Conservation (phyloP, 2,113 vertebrate species). For the Myrmophylax atrothorax region DNA sequence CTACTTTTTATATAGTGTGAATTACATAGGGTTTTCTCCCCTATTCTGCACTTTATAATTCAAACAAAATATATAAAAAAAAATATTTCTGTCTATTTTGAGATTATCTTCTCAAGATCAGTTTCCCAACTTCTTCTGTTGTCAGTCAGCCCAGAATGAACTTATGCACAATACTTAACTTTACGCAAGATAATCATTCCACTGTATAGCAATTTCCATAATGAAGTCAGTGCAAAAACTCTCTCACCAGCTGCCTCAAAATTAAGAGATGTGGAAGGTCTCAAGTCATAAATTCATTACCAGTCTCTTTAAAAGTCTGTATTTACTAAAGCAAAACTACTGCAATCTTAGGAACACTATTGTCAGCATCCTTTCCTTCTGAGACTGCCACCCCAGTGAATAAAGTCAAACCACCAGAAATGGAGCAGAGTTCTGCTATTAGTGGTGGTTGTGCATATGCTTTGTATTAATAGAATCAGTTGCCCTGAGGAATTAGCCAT, state of each 20-base stretch:
- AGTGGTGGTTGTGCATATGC: not conserved
- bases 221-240: slow-evolving; percentile 30
- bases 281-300: slow-evolving; percentile 20
- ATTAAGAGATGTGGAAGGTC: not conserved
- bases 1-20: not conserved
- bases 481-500: slow-evolving; percentile 30
- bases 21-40: not conserved
- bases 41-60: not conserved
- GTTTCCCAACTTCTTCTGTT: not conserved
- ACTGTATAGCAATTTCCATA: slow-evolving; percentile 35
- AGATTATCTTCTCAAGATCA: slow-evolving; percentile 17
- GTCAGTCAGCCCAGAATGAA: not conserved
- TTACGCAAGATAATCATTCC: slow-evolving; percentile 20
- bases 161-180: not conserved
- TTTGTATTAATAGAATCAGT: slow-evolving; percentile 42
- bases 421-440: not conserved
- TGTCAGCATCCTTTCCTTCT: not conserved
- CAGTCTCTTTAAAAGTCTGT: not conserved
- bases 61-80: not conserved
- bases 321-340: not conserved
- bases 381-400: not conserved
- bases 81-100: not conserved
- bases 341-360: not conserved
- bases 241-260: slow-evolving; percentile 46
- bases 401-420: slow-evolving; percentile 24